Conservation (phyloP, 2,797 vertebrate genomes). For the Emys orbicularis region DNA sequence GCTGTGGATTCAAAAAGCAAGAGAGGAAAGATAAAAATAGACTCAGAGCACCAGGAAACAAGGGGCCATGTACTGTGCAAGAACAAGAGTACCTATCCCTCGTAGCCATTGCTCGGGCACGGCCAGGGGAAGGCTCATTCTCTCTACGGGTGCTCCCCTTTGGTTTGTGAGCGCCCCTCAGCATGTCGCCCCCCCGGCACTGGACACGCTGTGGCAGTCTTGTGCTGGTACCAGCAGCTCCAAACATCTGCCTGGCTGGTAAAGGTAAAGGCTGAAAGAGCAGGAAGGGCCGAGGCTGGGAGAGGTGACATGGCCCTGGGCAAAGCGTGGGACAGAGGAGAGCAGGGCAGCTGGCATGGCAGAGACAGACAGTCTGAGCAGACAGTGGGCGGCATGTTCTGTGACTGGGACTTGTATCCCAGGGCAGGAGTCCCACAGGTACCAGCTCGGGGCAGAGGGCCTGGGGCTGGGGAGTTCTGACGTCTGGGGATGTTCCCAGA, state of each 20-base stretch:
- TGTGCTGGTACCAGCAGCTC: background rate
- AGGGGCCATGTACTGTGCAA: background rate
- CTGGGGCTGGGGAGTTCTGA: too few species aligned
- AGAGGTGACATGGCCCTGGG: too few species aligned
- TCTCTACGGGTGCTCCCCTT: too few species aligned
- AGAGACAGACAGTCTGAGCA: background rate
- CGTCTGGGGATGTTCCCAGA: too few species aligned
- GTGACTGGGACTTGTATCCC: too few species aligned
- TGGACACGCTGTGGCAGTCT: accelerated
- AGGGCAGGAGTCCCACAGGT: too few species aligned
- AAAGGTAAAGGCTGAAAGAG: too few species aligned
- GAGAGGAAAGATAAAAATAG: accelerated
- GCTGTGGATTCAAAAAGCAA: accelerated
- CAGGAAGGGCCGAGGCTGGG: too few species aligned
- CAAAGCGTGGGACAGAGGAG: too few species aligned
- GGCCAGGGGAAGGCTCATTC: background rate
- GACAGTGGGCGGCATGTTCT: too few species aligned
- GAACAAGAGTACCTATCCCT: background rate
- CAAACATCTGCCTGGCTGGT: background rate
- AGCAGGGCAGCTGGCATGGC: background rate
- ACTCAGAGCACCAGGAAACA: background rate
- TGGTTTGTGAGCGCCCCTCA: too few species aligned
- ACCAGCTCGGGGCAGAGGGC: too few species aligned
- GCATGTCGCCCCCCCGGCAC: background rate
- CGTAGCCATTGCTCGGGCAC: background rate